These are phyloP conservation scores for Chymomyza amoena DNA, from an alignment of 2,888 invertebrate species.

Conservation along the genomic window DNA sequence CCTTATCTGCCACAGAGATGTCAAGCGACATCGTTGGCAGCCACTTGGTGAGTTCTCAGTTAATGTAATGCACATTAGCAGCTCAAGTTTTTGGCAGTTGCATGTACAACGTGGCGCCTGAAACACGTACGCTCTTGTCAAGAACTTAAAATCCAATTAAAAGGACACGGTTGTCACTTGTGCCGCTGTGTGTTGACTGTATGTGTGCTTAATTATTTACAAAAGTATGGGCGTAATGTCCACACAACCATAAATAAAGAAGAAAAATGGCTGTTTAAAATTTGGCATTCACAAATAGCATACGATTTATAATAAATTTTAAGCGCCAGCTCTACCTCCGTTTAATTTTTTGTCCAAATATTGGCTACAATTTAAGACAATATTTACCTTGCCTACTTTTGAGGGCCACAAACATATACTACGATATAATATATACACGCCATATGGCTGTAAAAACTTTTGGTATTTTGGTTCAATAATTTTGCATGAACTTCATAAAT, in stretches of 20 bases:
- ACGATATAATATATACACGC: slow-evolving; percentile 7
- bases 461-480: slow-evolving; percentile 33
- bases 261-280: too few relatives aligned
- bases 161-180: not conserved
- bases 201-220: not conserved
- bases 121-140: slow-evolving; percentile 7
- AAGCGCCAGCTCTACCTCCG: too few relatives aligned
- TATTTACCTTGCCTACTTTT: slow-evolving; percentile 44
- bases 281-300: too few relatives aligned
- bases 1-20: slow-evolving; percentile 40
- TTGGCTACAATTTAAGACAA: not conserved
- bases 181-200: not conserved
- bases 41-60: not conserved
- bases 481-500: not conserved
- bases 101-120: not conserved
- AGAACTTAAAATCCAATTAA: slow-evolving; percentile 3
- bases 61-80: not conserved
- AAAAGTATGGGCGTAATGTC: too few relatives aligned
- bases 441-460: slow-evolving; percentile 27
- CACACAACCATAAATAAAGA: not conserved
- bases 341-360: not conserved
- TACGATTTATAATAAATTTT: too few relatives aligned
- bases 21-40: not conserved
- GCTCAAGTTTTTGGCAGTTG: not conserved
- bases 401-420: slow-evolving; percentile 21